These are phyloP conservation scores for Scelioninae gen. 1 DNA, from an alignment of 2,888 invertebrate species.

Conservation along the genomic window DNA sequence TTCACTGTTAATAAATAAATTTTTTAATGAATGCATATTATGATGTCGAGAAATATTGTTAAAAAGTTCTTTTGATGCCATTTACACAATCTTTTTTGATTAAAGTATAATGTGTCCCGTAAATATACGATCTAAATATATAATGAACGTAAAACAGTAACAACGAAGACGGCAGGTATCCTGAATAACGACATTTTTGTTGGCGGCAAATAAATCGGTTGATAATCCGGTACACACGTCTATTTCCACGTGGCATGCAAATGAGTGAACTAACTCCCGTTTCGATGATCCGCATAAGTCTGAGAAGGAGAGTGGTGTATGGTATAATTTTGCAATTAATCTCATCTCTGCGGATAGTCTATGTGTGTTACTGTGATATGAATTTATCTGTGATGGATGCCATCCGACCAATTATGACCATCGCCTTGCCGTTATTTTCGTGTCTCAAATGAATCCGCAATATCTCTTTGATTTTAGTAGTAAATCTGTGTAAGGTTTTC, in stretches of 20 bases:
- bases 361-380: conserved; percentile 54
- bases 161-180: conserved; percentile 35
- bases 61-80: neutral
- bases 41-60: neutral
- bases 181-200: conserved; percentile 52
- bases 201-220: conserved; percentile 76
- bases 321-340: conserved; percentile 82
- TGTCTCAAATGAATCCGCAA: conserved; percentile 62
- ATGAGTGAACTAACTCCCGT: conserved; percentile 72
- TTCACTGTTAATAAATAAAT: neutral
- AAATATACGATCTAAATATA: conserved; percentile 50
- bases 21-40: no score
- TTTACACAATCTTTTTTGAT: conserved; percentile 21
- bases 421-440: conserved; percentile 76
- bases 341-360: conserved; percentile 73
- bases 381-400: conserved; percentile 62
- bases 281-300: no score
- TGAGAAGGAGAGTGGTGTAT: conserved; percentile 72
- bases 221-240: conserved; percentile 71
- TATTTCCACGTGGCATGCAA: conserved; percentile 78
- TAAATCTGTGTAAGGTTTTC: no score
- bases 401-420: conserved; percentile 74
- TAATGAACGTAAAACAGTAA: conserved; percentile 49
- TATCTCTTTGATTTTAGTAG: no score
- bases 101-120: conserved; percentile 33